Evolutionary conservation across 2,797 vertebrate genomes (phyloP).

Genomic region (Syncerus caffer): DNA sequence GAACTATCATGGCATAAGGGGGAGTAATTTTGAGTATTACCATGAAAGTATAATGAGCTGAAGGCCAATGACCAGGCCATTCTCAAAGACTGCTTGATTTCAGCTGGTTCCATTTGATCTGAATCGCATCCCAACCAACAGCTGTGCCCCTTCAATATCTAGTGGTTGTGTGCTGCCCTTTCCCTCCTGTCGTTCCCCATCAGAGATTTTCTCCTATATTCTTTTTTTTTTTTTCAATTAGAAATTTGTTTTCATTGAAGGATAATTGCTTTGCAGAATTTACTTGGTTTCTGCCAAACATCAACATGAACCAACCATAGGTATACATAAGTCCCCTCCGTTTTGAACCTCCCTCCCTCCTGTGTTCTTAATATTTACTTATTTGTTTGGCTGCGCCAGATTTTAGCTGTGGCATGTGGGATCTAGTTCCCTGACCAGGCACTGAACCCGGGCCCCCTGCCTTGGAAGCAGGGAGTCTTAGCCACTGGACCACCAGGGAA

Average conservation of each 20-base stretch:
- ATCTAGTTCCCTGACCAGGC: not conserved
- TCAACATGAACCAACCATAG: not conserved
- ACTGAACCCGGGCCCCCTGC: not conserved
- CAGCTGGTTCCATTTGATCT: not conserved
- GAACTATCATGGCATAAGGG: not conserved
- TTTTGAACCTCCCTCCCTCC: not conserved
- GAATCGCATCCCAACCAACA: not conserved
- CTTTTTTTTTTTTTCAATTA: not conserved
- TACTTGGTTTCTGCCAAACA: not conserved
- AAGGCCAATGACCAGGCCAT: not conserved
- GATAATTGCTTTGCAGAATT: not conserved
- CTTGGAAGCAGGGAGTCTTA: not conserved
- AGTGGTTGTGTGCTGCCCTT: not conserved
- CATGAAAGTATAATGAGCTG: not conserved
- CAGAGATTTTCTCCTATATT: not conserved
- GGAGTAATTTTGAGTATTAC: not conserved
- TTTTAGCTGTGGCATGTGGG: not conserved
- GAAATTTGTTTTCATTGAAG: not conserved
- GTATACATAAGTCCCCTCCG: not conserved
- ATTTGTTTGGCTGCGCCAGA: not conserved
- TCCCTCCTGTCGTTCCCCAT: not conserved
- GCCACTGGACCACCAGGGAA: not conserved
- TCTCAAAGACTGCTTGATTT: not conserved
- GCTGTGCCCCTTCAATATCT: not conserved
- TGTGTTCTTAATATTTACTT: not conserved